These are phyloP conservation scores for Trachelus stipa DNA, from an alignment of 2,888 invertebrate genomes.

Conservation along the genomic window DNA sequence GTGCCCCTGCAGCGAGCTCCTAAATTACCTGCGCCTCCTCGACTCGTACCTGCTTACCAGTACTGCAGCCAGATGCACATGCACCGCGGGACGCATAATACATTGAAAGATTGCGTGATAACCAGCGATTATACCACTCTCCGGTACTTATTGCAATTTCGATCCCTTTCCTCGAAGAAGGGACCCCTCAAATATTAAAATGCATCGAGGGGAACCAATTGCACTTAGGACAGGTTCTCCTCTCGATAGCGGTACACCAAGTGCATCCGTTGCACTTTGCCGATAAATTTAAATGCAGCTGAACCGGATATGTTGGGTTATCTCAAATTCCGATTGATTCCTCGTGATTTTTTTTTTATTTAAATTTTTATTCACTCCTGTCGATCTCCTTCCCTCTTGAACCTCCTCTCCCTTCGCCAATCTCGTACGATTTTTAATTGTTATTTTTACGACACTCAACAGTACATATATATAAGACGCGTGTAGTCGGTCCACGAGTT, in stretches of 20 bases:
- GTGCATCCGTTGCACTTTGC: not conserved
- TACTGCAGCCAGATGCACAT: constrained; percentile 14
- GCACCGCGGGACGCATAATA: constrained; percentile 49
- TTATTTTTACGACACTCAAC: not conserved
- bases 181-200: not conserved
- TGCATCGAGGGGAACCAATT: not conserved
- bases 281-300: not conserved
- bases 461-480: too few species aligned
- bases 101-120: constrained; percentile 59
- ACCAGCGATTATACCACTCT: constrained; percentile 48
- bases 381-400: too few species aligned
- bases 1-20: constrained; percentile 41
- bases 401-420: too few species aligned
- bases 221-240: not conserved
- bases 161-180: not conserved
- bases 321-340: not conserved
- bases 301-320: not conserved
- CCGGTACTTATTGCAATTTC: constrained; percentile 9
- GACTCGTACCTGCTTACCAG: not conserved
- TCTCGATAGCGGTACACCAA: not conserved
- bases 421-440: too few species aligned
- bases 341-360: not conserved
- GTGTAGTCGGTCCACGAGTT: too few species aligned
- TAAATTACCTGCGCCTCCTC: constrained; percentile 47
- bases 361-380: not conserved